These are phyloP conservation scores for Cyanoderma ruficeps DNA, from an alignment of 2,113 vertebrate species.

Conservation along the genomic window DNA sequence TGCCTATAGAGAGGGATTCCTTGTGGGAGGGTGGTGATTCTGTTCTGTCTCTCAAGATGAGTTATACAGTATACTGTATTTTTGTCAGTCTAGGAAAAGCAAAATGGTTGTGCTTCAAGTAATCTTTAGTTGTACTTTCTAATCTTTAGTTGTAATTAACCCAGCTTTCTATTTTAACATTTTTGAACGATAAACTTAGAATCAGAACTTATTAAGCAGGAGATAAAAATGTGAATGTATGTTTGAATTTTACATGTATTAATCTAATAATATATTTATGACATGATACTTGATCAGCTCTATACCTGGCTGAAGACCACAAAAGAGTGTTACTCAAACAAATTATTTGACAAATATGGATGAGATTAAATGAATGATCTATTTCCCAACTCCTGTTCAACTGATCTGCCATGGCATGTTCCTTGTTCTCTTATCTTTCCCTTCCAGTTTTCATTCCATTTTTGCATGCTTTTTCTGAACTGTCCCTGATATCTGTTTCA, in stretches of 20 bases:
- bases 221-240: background rate
- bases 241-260: conserved; percentile 2
- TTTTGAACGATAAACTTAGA: background rate
- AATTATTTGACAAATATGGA: background rate
- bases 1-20: background rate
- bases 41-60: background rate
- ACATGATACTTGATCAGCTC: background rate
- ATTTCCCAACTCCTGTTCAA: background rate
- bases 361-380: conserved; percentile 9
- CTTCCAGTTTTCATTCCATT: background rate
- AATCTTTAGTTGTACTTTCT: background rate
- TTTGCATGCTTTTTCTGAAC: background rate
- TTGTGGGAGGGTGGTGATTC: background rate
- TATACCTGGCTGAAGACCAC: background rate
- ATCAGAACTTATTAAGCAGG: background rate
- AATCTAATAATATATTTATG: background rate
- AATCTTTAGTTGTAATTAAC: background rate
- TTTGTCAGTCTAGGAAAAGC: background rate
- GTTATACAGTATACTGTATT: background rate
- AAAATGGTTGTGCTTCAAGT: background rate
- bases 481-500: background rate
- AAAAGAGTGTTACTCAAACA: conserved; percentile 4
- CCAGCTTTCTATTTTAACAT: background rate
- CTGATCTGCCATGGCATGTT: background rate
- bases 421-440: background rate